phyloP scores from a whole-genome alignment of 2,797 vertebrate genomes.

The Silurus aristotelis region DNA sequence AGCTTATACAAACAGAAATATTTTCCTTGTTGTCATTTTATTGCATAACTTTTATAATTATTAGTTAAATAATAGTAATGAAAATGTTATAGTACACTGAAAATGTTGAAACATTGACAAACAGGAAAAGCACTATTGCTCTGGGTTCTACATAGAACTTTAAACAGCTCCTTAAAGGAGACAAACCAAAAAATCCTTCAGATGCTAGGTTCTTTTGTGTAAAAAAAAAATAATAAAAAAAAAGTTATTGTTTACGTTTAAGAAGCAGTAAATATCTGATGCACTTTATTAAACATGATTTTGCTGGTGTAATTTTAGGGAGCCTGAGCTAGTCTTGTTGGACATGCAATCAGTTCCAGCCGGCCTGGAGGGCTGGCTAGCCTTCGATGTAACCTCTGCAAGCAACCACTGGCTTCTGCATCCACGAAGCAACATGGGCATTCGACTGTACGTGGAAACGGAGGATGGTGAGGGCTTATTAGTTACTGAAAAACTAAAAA shows the following conservation, averaged over 20 bases:
- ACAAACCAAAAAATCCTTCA: not conserved
- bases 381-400: conserved; percentile 90
- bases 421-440: conserved; percentile 84
- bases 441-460: conserved; percentile 91
- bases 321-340: conserved; percentile 89
- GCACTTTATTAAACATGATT: not conserved
- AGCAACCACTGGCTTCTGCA: conserved; percentile 87
- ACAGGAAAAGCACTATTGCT: not conserved
- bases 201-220: not conserved
- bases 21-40: not conserved
- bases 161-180: not conserved
- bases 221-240: not conserved
- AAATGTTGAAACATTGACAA: not conserved
- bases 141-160: not conserved
- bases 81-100: not conserved
- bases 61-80: not conserved
- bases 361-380: conserved; percentile 90
- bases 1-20: not conserved
- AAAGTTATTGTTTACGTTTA: not conserved
- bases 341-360: conserved; percentile 87
- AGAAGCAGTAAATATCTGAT: not conserved
- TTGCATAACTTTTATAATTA: too few species aligned
- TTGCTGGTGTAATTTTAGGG: conserved; percentile 68
- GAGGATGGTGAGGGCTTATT: conserved; percentile 79
- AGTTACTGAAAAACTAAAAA: not conserved